Conservation (phyloP, 1,140 invertebrate species). For the Drosophila hydei region DNA sequence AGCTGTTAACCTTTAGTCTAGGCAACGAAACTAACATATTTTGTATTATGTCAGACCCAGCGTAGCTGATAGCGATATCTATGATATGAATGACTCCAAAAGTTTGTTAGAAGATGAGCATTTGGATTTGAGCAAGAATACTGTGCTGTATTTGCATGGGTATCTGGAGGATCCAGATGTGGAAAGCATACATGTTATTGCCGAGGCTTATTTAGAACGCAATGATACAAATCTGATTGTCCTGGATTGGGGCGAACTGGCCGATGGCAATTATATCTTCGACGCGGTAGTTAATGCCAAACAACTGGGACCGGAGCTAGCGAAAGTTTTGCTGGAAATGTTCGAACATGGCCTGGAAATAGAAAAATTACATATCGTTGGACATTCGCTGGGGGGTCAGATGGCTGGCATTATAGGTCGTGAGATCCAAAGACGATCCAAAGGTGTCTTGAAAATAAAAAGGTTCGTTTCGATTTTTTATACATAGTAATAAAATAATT, state of each 20-base stretch:
- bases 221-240: slow-evolving; percentile 84
- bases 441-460: slow-evolving; percentile 67
- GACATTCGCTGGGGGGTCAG: slow-evolving; percentile 91
- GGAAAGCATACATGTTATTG: slow-evolving; percentile 85
- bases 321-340: slow-evolving; percentile 72
- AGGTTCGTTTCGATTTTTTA: slow-evolving; percentile 48
- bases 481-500: not conserved
- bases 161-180: slow-evolving; percentile 86
- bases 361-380: slow-evolving; percentile 88
- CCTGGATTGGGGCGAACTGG: slow-evolving; percentile 87
- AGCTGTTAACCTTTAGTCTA: not conserved
- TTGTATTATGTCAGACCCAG: slow-evolving; percentile 50
- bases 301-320: slow-evolving; percentile 78
- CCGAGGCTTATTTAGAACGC: slow-evolving; percentile 82
- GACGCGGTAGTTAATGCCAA: slow-evolving; percentile 85
- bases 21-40: not conserved
- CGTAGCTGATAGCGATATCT: slow-evolving; percentile 75
- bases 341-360: slow-evolving; percentile 80
- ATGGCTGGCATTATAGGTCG: slow-evolving; percentile 88
- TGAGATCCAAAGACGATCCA: slow-evolving; percentile 73
- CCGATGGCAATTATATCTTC: slow-evolving; percentile 85
- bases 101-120: slow-evolving; percentile 79
- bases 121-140: slow-evolving; percentile 85
- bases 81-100: slow-evolving; percentile 66
- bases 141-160: slow-evolving; percentile 86